phyloP scores from a whole-genome alignment of 1,140 invertebrate species.

The Pissodes strobi region DNA sequence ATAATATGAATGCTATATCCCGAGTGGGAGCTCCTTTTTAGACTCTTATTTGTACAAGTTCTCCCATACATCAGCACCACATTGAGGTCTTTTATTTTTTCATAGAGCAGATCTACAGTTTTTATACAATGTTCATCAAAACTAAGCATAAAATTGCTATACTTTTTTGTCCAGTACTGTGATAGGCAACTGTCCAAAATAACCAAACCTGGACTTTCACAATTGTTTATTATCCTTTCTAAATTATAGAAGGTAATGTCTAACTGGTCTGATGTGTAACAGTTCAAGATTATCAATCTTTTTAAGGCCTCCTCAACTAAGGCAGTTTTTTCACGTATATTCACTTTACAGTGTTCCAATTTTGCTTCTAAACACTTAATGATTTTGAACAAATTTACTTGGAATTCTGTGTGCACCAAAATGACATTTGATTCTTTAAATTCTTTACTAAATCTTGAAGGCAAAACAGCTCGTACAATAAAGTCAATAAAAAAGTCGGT shows the following conservation, averaged over 20 bases:
- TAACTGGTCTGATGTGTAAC: constrained; percentile 30
- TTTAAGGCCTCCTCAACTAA: constrained; percentile 26
- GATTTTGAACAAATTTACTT: constrained; percentile 37
- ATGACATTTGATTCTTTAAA: constrained; percentile 34
- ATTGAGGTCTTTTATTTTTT: constrained; percentile 28
- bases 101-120: constrained; percentile 19
- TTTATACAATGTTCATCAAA: constrained; percentile 27
- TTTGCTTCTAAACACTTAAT: constrained; percentile 40
- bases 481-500: constrained; percentile 35
- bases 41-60: not conserved
- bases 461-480: constrained; percentile 33
- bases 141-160: constrained; percentile 18
- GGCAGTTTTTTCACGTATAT: constrained; percentile 3
- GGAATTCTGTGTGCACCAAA: constrained; percentile 33
- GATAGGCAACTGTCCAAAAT: constrained; percentile 28
- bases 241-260: constrained; percentile 35
- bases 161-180: constrained; percentile 27
- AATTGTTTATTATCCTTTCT: constrained; percentile 31
- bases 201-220: constrained; percentile 25
- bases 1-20: constrained; percentile 16
- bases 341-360: constrained; percentile 16
- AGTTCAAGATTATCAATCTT: constrained; percentile 35
- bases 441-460: constrained; percentile 14
- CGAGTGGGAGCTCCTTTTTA: not conserved
- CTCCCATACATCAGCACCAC: constrained; percentile 31